phyloP scores from a whole-genome alignment of 2,797 vertebrate genomes.

The Syngnathus rostellatus region DNA sequence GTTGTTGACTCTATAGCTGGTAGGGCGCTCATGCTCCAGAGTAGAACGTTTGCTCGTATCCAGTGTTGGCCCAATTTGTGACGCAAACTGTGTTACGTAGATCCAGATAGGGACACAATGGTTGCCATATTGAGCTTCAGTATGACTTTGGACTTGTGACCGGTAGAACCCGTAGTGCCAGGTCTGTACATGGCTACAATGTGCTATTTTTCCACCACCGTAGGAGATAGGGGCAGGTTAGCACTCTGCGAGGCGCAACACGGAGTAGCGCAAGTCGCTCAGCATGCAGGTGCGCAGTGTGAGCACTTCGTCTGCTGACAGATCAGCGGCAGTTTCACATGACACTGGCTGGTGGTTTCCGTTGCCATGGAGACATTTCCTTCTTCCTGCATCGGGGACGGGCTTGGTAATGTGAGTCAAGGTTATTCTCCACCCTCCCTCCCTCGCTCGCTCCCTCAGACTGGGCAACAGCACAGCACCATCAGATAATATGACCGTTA shows the following conservation, averaged over 20 bases:
- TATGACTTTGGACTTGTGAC: conserved; percentile 41
- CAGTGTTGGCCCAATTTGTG: background rate
- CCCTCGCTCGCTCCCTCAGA: conserved; percentile 22
- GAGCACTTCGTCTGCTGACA: conserved; percentile 60
- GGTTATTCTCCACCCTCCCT: conserved; percentile 69
- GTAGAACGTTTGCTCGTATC: background rate
- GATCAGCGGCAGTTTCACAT: conserved; percentile 74
- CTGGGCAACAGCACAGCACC: conserved; percentile 47
- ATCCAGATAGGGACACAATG: conserved; percentile 12
- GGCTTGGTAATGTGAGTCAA: conserved; percentile 78
- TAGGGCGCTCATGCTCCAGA: conserved; percentile 10
- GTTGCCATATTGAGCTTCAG: conserved; percentile 36
- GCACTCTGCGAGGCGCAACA: conserved; percentile 31
- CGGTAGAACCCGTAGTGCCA: conserved; percentile 20
- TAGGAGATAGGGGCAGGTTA: conserved; percentile 33
- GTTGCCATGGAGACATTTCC: conserved; percentile 87
- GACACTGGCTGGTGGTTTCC: conserved; percentile 80
- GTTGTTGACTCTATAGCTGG: background rate
- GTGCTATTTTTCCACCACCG: conserved; percentile 31
- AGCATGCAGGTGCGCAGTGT: conserved; percentile 59
- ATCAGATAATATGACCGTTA: conserved; percentile 59
- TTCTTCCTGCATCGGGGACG: conserved; percentile 76
- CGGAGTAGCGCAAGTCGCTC: conserved; percentile 37
- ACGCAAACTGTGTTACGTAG: background rate
- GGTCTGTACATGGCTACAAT: conserved; percentile 29